Percentiles rank a stretch among this genome's conserved stretches.
Evolutionary conservation across 30 jellyfish, hydroid and myxozoan species (phyloP).

Genomic region (Hydractinia echinata): DNA sequence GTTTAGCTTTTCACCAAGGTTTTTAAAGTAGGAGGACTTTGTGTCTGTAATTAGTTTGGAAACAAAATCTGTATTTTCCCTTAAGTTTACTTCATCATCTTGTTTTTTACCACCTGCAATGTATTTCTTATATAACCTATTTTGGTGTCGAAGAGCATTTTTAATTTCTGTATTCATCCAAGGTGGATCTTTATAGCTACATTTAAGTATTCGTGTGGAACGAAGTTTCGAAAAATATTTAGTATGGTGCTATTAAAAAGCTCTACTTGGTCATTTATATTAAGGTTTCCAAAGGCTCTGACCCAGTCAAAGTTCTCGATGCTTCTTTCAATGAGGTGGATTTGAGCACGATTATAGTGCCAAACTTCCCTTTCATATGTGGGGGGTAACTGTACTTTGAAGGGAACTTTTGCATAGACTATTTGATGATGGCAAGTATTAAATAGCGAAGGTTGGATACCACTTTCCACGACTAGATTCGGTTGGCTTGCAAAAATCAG

Average conservation of each 20-base stretch:
- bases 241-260: constrained; percentile 8
- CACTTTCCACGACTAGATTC: too few relatives aligned
- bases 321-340: neutral
- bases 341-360: neutral
- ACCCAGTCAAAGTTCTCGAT: neutral
- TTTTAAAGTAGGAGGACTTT: constrained; percentile 40
- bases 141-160: constrained; percentile 30
- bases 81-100: constrained; percentile 27
- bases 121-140: constrained; percentile 29
- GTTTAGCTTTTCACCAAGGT: constrained; percentile 43
- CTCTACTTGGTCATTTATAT: neutral
- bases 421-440: too few relatives aligned
- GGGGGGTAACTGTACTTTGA: too few relatives aligned
- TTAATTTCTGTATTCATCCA: constrained; percentile 49
- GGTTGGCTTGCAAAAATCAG: too few relatives aligned
- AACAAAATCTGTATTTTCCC: constrained; percentile 21
- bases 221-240: constrained; percentile 37
- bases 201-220: constrained; percentile 32
- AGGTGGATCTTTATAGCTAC: constrained; percentile 42
- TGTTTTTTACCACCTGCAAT: constrained; percentile 40
- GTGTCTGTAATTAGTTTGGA: constrained; percentile 44
- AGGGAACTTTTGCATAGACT: too few relatives aligned
- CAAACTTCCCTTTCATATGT: too few relatives aligned
- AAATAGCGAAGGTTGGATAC: too few relatives aligned
- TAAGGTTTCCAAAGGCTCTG: neutral